A percentile compares a stretch with the other conserved stretches of the same genome.
phyloP scores from a whole-genome alignment of 2,113 vertebrate species.

The Hucho hucho region DNA sequence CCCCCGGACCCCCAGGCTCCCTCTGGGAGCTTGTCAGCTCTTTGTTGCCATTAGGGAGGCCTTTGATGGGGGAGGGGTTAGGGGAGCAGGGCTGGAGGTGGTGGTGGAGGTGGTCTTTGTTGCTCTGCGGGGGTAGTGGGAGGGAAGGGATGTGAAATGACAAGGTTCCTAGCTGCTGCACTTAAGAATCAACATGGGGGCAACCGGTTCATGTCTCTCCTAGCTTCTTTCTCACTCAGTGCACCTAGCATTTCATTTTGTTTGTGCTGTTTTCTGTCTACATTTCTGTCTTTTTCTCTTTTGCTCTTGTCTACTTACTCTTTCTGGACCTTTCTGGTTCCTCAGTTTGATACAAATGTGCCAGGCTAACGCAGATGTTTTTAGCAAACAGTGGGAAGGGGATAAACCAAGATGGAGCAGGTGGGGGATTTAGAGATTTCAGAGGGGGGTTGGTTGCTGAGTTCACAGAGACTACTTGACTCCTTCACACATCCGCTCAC shows the following conservation, averaged over 20 bases:
- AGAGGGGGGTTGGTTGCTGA: not conserved
- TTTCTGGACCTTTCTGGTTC: too few relatives aligned
- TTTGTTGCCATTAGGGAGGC: conserved; percentile 44
- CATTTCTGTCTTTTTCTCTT: too few relatives aligned
- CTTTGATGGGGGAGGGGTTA: conserved; percentile 41
- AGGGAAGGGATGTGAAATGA: conserved; percentile 22
- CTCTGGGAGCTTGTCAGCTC: conserved; percentile 45
- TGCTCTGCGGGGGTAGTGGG: conserved; percentile 29
- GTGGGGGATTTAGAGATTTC: not conserved
- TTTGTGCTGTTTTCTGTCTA: not conserved
- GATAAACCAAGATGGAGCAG: not conserved
- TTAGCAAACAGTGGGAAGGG: too few relatives aligned
- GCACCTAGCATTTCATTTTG: not conserved
- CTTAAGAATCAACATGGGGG: not conserved
- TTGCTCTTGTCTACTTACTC: too few relatives aligned
- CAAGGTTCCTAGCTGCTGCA: conserved; percentile 17
- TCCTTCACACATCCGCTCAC: not conserved
- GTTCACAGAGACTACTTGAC: not conserved
- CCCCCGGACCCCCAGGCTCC: not conserved
- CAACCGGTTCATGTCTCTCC: not conserved
- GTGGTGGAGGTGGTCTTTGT: conserved; percentile 35
- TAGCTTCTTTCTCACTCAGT: not conserved
- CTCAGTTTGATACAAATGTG: too few relatives aligned
- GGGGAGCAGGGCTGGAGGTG: conserved; percentile 33
- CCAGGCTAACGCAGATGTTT: too few relatives aligned